Evolutionary conservation across 2,888 invertebrate species (phyloP).

Genomic region (Rhagonycha lutea): DNA sequence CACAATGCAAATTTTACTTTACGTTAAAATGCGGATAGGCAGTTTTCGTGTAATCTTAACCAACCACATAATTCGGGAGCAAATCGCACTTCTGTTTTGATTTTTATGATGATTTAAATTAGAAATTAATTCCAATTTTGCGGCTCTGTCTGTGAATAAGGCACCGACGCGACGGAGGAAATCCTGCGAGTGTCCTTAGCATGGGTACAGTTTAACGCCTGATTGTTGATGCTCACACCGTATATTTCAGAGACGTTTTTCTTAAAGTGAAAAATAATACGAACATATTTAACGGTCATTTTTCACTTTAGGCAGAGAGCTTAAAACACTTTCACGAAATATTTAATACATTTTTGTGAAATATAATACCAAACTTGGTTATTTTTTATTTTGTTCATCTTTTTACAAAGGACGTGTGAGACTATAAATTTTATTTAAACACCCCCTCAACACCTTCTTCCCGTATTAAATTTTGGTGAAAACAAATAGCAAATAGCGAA

Average conservation of each 20-base stretch:
- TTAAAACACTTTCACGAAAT: not conserved
- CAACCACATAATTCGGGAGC: too few relatives aligned
- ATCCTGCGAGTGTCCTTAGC: too few relatives aligned
- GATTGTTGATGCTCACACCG: not conserved
- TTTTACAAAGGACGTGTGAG: not conserved
- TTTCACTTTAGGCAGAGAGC: not conserved
- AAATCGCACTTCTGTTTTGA: too few relatives aligned
- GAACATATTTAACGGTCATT: not conserved
- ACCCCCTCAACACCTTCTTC: not conserved
- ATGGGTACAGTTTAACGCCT: too few relatives aligned
- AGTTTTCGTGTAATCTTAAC: too few relatives aligned
- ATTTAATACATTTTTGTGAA: not conserved
- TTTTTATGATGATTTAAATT: too few relatives aligned
- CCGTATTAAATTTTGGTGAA: not conserved
- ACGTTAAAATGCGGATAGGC: too few relatives aligned
- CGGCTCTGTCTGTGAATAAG: too few relatives aligned
- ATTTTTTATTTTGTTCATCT: not conserved
- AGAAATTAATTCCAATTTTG: too few relatives aligned
- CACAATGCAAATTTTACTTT: too few relatives aligned
- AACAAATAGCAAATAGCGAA: not conserved
- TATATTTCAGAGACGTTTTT: not conserved
- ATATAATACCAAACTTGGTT: not conserved
- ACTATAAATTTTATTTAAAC: not conserved
- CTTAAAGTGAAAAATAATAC: not conserved
- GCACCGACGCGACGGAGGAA: too few relatives aligned